Base-by-base conservation (phyloP, 2,797 vertebrate genomes). In the Artibeus lituratus region DNA sequence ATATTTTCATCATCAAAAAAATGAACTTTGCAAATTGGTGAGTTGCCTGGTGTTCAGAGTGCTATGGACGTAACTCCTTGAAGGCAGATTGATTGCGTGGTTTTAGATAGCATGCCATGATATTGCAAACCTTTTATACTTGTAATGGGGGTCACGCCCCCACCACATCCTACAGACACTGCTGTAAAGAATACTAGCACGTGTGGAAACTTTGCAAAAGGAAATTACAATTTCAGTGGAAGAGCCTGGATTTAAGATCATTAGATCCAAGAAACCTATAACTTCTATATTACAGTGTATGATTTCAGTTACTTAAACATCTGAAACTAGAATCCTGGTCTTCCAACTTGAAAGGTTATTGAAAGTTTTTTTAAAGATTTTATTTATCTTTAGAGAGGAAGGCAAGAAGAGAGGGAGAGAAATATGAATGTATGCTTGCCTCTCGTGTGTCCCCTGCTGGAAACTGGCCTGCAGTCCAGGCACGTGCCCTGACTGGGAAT, bases 1-100 rank as follows among this genome's bases (percentile, higher is more conserved):
- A 35, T 76, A 72, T 62, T 94, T 62, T 93, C 18, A 76, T 69
- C 92, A 18, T 22, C 19, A 95, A 39, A 47, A 81, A 95, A 92
- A 87, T 90, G 5, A 87, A 65, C 18, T n/a, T 62, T 26, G 0
- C 1, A 15, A 26, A 37, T 67, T 67, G 37, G 7, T 82, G 26
- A 81, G 2, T 57, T 62, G 24, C 19, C 80, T 59, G 22, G 26
- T 67, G 35, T 55, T 74, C 47, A 62, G 42, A 59, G 26, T 69
- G 3, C 16, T 49, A 3, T 53, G 14, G 0, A 9, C 6, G 16
- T 24, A 6, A n/a, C 5, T 72, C 6, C 49, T 81, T 10, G 16
- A 65, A 57, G n/a, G 42, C n/a, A 8, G n/a, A 24, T 55, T 62
- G 29, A 32, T 42, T 77, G 1, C 29, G 0, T 51, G 12, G 3